A percentile compares a stretch with the other conserved stretches of the same genome.
These are phyloP conservation scores for Drosophila burlai DNA, from an alignment of 1,140 invertebrate species.

Conservation along the genomic window DNA sequence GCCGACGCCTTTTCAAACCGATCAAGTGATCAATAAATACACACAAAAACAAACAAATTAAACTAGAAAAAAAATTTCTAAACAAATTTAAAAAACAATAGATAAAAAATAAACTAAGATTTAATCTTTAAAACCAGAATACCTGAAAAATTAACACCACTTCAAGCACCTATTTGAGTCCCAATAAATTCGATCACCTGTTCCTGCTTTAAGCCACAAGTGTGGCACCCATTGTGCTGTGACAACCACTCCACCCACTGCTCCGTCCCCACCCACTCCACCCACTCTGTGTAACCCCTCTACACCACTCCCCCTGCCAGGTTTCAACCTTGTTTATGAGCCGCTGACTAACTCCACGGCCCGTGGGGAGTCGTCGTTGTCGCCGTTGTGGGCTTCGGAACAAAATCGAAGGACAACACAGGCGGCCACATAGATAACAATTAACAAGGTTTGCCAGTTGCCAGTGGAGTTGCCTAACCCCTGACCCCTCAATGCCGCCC, in stretches of 20 bases:
- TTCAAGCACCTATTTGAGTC: no score
- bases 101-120: background rate
- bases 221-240: slow-evolving; percentile 9
- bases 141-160: background rate
- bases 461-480: slow-evolving; percentile 9
- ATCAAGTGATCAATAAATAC: slow-evolving; percentile 5
- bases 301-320: background rate
- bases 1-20: no score
- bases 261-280: background rate
- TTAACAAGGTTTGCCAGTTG: slow-evolving; percentile 61
- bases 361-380: slow-evolving; percentile 38
- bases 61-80: background rate
- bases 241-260: background rate
- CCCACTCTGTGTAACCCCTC: background rate
- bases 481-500: background rate
- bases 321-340: slow-evolving; percentile 42
- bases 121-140: no score
- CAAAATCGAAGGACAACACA: slow-evolving; percentile 61
- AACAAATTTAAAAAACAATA: background rate
- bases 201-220: background rate
- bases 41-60: background rate
- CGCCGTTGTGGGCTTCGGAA: slow-evolving; percentile 54
- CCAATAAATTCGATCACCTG: background rate
- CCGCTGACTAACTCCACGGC: slow-evolving; percentile 41
- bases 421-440: slow-evolving; percentile 77